Percentiles rank a stretch among this genome's conserved stretches.
These are phyloP conservation scores for Aurelia sp. DNA, from an alignment of 30 jellyfish, hydroid and myxozoan species.

Conservation along the genomic window DNA sequence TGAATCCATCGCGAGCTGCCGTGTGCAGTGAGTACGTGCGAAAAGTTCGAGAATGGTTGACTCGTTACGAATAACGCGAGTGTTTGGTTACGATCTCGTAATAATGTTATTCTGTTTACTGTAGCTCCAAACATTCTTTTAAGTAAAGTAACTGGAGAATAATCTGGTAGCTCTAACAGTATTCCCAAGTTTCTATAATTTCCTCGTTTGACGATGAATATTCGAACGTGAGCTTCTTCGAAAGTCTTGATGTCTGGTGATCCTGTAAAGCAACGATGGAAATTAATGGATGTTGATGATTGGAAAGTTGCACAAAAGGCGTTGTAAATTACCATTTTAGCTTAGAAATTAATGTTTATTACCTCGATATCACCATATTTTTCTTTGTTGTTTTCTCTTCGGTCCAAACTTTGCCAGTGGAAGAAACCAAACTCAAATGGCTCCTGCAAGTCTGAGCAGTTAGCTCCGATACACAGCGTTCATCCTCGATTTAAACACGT, in stretches of 20 bases:
- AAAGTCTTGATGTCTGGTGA: slow-evolving; percentile 68
- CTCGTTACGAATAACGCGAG: slow-evolving; percentile 86
- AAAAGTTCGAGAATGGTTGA: slow-evolving; percentile 75
- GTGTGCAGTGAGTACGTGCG: slow-evolving; percentile 85
- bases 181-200: slow-evolving; percentile 71
- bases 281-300: too few species aligned
- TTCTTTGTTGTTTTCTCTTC: too few species aligned
- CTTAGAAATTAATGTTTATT: too few species aligned
- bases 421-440: too few species aligned
- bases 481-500: too few species aligned
- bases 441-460: too few species aligned
- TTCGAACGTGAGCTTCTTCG: slow-evolving; percentile 73
- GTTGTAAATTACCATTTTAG: too few species aligned
- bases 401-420: too few species aligned
- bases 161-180: slow-evolving; percentile 89
- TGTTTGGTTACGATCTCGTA: slow-evolving; percentile 96
- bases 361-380: too few species aligned
- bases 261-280: slow-evolving; percentile 40
- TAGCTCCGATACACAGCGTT: too few species aligned
- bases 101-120: slow-evolving; percentile 69
- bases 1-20: slow-evolving; percentile 99
- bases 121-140: slow-evolving; percentile 88
- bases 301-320: too few species aligned
- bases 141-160: slow-evolving; percentile 91
- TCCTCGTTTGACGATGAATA: slow-evolving; percentile 78